Evolutionary conservation across 2,113 vertebrate genomes (phyloP), one percentile per base, ranked within the genome.

Genomic region (Zingel zingel): DNA sequence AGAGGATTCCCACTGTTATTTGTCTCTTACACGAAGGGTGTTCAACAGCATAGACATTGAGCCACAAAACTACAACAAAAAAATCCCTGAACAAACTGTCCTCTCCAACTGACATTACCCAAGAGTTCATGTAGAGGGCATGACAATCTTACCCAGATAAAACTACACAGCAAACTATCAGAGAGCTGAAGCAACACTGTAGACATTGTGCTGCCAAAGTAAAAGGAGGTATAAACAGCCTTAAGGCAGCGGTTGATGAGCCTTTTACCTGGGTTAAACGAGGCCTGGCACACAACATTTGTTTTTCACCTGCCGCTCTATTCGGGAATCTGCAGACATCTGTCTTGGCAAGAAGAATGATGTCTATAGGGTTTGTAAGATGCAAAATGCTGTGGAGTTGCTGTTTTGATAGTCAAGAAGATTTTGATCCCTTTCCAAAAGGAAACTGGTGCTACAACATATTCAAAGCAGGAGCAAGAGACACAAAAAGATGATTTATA

Each of bases 81-180:
- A 13, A 77, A 39, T 30, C 21, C 58, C 43, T 74, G 83, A 77
- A 65, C 66, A 82, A 72, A 36, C 69, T 65, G 58, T 86, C 63
- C 78, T 64, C 74, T 74, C 65, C 23, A 30, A 56, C 68, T 88
- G 80, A 86, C 78, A 77, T 78, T 66, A 74, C 58, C 58, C 43
- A 16, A 73, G 82, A 71, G 93, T 93, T 94, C 91, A 92, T 23
- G n/a, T 23, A 57, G 3, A 86, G 91, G 91, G 21, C 90, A 89
- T 74, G 72, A 61, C 83, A 77, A 84, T 2, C 79, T 81, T 59
- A 82, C 51, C 70, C 50, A 74, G 76, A 85, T 53, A 81, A 83
- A 85, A 81, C 57, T 83, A 77, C 79, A 85, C 54, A 74, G 91
- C 86, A 86, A 88, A 79, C 77, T 82, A 80, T 88, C 89, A 90